Evolutionary conservation across 2,797 vertebrate species (phyloP), one percentile per base, ranked within the genome.

Genomic region (Myotis vivesi): DNA sequence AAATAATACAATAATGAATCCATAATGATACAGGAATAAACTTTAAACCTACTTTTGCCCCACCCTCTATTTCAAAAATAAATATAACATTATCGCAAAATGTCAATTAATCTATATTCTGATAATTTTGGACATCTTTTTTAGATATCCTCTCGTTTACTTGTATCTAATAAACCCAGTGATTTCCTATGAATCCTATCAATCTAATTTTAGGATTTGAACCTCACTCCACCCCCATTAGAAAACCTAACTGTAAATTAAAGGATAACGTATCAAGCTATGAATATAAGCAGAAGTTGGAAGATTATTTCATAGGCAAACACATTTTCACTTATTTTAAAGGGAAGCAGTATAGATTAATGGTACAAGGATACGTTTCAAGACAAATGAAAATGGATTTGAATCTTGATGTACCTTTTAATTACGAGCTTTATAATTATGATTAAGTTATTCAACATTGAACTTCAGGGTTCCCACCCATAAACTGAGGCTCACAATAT

Each of bases 21-120:
- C 25, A 16, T 36, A 55, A 55, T 36, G 51, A 55, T 77, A 36
- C 22, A 77, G 23, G 33, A 38, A 77, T 55, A 77, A 55, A 51
- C 12, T 36, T 4, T 55, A 55, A 55, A 16, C 33, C n/a, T 76
- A 55, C 49, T 55, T 36, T 53, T 23, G 12, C 22, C 51, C 51
- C 8, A 77, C 49, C 4, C 11, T 55, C 6, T 77, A 83, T 93
- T 92, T 96, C 71, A 75, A 89, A 96, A 83, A 79, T 51, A 97
- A 93, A 76, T 64, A 55, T 30, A 92, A 81, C 22, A 73, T 28
- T 92, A 89, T 88, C 66, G 16, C 25, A 62, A 90, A 92, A 88
- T 92, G 46, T 69, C 41, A 62, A 10, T 80, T 85, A n/a, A 2
- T 66, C 22, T 84, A 38, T 64, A 57, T 59, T 89, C 49, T 62